Conservation (phyloP, 2,113 vertebrate genomes). For the Gavialis gangeticus region DNA sequence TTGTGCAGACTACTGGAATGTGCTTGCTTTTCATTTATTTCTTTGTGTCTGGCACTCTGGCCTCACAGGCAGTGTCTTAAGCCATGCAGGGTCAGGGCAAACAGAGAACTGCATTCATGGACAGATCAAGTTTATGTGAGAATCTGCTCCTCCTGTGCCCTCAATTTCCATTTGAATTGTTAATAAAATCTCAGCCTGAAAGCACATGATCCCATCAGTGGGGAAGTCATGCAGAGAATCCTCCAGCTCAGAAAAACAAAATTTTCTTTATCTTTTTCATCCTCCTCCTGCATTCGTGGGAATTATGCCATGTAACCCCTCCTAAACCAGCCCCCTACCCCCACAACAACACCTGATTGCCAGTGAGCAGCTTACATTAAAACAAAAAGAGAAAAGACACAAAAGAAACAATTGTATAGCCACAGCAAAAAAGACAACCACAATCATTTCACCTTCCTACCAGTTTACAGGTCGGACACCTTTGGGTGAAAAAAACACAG, state of each 20-base stretch:
- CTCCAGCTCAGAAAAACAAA: conserved; percentile 83
- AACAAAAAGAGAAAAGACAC: conserved; percentile 47
- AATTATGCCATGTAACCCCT: conserved; percentile 79
- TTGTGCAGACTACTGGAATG: conserved; percentile 88
- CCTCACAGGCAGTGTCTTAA: conserved; percentile 89
- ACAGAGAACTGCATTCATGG: conserved; percentile 97
- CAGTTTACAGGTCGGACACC: conserved; percentile 61
- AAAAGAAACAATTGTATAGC: conserved; percentile 48
- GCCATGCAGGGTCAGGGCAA: conserved; percentile 91
- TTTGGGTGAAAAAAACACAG: conserved; percentile 69
- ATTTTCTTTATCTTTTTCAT: conserved; percentile 85
- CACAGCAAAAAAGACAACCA: conserved; percentile 50
- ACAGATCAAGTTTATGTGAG: conserved; percentile 99
- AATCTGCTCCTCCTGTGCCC: conserved; percentile 93
- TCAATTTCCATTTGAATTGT: conserved; percentile 99
- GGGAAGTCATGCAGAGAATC: conserved; percentile 88
- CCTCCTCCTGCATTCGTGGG: conserved; percentile 81
- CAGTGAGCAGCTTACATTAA: conserved; percentile 27
- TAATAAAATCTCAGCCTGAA: conserved; percentile 91
- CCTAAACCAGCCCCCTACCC: conserved; percentile 50
- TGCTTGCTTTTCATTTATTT: conserved; percentile 87
- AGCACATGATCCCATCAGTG: conserved; percentile 88
- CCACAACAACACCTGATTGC: conserved; percentile 77
- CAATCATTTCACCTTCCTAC: conserved; percentile 61
- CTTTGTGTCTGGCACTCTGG: conserved; percentile 87